Evolutionary conservation across 2,113 vertebrate species (phyloP).

Genomic region (Dermatemys mawii): DNA sequence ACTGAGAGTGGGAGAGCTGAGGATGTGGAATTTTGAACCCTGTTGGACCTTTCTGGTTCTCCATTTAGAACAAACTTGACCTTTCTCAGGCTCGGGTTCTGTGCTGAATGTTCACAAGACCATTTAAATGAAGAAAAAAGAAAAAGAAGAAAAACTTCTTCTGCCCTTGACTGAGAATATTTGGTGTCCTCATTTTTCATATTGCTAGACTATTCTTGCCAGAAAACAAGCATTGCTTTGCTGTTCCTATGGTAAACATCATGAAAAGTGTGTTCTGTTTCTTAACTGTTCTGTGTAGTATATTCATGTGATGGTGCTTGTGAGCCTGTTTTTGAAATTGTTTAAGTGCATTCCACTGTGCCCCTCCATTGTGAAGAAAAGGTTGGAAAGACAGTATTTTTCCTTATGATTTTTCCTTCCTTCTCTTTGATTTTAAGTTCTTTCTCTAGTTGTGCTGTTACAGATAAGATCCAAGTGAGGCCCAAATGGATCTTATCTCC

Average conservation of each 20-base stretch:
- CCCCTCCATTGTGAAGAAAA: background rate
- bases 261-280: background rate
- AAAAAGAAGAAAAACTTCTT: background rate
- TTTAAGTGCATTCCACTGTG: background rate
- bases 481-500: background rate
- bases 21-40: slow-evolving; percentile 47
- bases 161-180: background rate
- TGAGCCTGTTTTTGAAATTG: background rate
- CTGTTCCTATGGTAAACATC: background rate
- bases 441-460: background rate
- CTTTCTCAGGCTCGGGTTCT: slow-evolving; percentile 77
- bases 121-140: slow-evolving; percentile 50
- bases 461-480: background rate
- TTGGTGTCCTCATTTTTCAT: background rate
- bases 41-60: slow-evolving; percentile 46
- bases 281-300: rapidly evolving
- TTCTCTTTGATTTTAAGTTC: background rate
- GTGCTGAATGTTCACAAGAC: slow-evolving; percentile 48
- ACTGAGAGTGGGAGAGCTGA: slow-evolving; percentile 41
- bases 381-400: background rate
- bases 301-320: background rate
- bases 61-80: slow-evolving; percentile 77
- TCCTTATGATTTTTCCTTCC: background rate
- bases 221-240: background rate
- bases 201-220: background rate